Evolutionary conservation across 2,113 vertebrate genomes (phyloP).

Genomic region (Corythaeola cristata): DNA sequence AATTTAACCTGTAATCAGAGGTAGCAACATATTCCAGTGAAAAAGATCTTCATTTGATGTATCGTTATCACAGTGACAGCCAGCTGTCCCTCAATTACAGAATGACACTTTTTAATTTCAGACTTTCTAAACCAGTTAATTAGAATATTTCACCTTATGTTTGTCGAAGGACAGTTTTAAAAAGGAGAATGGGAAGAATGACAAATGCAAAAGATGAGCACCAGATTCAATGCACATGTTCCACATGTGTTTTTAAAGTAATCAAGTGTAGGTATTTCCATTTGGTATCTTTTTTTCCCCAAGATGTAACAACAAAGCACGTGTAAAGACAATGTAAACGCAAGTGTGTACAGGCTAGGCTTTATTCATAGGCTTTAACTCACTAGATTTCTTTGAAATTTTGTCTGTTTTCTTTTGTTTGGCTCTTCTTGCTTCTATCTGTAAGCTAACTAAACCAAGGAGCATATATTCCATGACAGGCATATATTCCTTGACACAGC

Average conservation of each 20-base stretch:
- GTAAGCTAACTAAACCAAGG: neutral
- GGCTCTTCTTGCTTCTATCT: neutral
- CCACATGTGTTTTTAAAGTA: neutral
- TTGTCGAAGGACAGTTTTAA: neutral
- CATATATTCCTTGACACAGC: neutral
- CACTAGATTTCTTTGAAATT: neutral
- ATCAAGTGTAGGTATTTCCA: neutral
- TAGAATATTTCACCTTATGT: neutral
- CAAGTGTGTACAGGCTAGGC: rapidly evolving
- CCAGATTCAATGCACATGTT: neutral
- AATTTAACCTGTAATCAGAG: neutral
- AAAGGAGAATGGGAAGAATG: neutral
- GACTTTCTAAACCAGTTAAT: neutral
- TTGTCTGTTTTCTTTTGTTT: neutral
- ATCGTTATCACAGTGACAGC: neutral
- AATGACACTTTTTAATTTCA: neutral
- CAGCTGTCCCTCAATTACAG: neutral
- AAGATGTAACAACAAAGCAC: neutral
- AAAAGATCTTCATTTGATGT: neutral
- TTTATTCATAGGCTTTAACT: neutral
- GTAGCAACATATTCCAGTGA: neutral
- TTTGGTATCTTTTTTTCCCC: neutral
- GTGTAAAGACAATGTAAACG: neutral
- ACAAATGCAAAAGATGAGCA: neutral
- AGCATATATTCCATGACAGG: neutral